Evolutionary conservation across 2,797 vertebrate genomes (phyloP), one percentile per base, ranked within the genome.

Genomic region (Trachops cirrhosus): DNA sequence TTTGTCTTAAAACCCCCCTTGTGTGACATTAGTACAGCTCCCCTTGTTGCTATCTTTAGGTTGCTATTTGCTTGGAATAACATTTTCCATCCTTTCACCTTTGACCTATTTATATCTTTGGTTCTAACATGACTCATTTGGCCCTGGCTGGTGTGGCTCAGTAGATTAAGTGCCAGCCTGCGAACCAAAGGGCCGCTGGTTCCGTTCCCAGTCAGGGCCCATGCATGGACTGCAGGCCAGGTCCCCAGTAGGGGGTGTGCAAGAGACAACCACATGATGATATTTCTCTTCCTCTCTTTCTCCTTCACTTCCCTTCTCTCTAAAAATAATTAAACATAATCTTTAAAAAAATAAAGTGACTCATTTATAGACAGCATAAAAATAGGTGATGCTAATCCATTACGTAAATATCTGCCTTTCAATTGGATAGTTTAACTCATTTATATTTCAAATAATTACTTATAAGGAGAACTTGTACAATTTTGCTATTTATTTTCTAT

Each of bases 391-490:
- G 39, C 74, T 37, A 64, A 73, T 34, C n/a, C 10, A 78, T 77
- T 86, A 85, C 67, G 15, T 10, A n/a, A 95, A 73, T 48, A 22
- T 91, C 29, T 90, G 37, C 29, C 26, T 84, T 88, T 97, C 62
- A 70, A 84, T 14, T 52, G 54, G 18, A 67, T 24, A 83, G 26
- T 68, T 89, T 86, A 78, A 83, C 59, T 24, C 14, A 92, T 79
- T 87, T 89, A 67, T 67, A 70, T 82, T 93, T 93, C 19, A 91
- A 67, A 41, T 79, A 73, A 78, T 68, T 91, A 79, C 41, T 94
- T 10, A 62, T 86, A 79, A 92, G n/a, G 89, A 92, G n/a, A 37
- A 83, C n/a, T 79, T 50, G 37, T 93, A 67, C 4, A 24, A 70
- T 46, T 85, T 94, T 94, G 9, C 19, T 79, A 48, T 79, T 84